Base-by-base conservation (phyloP, 2,888 invertebrate species). In the Watsonalla binaria region DNA sequence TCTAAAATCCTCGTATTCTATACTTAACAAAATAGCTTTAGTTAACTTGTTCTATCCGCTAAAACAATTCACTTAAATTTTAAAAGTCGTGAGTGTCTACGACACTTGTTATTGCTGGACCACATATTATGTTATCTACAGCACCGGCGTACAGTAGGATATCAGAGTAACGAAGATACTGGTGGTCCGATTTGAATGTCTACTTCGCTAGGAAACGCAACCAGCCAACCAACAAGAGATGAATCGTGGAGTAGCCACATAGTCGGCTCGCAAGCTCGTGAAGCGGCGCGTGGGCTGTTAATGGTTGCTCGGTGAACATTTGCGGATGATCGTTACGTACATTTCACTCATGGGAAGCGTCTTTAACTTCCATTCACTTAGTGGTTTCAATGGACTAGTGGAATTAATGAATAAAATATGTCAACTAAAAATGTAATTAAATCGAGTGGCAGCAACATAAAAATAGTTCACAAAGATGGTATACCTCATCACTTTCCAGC, bases 401-500 rank as follows among this genome's bases (percentile, higher is more conserved):
- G 84, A 82, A 84, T 81, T 79, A 86, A 86, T 83, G 80, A 83
- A 82, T 79, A 83, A 87, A 86, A 81, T 78, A 88, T 82, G 80
- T 82, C 76, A 89, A 88, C 86, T 86, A 86, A 88, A 82, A 89
- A 74, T 78, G 76, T 80, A 86, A 84, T 76, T 87, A 86, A 86
- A 88, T 84, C 76, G 80, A 89, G 89, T 90, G 88, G 90, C 90
- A 88, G 89, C 89, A 90, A 90, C 90, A 87, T 82, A 90, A 90
- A 88, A 88, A 82, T 84, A 90, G 87, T 87, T 89, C 86, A 86
- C 86, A 90, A 90, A 91, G 85, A 90, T 90, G 90, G 88, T 92
- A 92, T 94, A 96, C 96, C 96, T 96, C 96, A 93, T 96, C 96
- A 94, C 95, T 95, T 94, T 96, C 95, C 95, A 96, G 95, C 95